A percentile compares a stretch with the other conserved stretches of the same genome.
phyloP scores from a whole-genome alignment of 1,140 invertebrate genomes.

The Prorops nasuta region DNA sequence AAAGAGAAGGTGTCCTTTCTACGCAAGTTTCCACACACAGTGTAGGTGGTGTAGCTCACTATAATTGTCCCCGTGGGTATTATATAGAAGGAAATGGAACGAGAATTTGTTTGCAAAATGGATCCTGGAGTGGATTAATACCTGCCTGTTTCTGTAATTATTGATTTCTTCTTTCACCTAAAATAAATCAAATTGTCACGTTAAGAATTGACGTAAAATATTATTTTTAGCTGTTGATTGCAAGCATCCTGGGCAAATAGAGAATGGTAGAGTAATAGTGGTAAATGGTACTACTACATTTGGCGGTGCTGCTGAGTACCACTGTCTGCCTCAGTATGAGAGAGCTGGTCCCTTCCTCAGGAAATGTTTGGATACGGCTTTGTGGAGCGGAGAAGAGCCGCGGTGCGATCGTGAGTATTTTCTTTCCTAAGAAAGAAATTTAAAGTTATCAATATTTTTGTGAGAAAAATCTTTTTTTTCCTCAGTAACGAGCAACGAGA shows the following conservation, averaged over 20 bases:
- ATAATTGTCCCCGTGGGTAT: conserved; percentile 79
- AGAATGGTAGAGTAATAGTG: conserved; percentile 83
- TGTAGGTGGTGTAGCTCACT: conserved; percentile 75
- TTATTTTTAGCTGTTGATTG: conserved; percentile 80
- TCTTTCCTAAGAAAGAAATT: not conserved
- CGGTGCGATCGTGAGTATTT: conserved; percentile 64
- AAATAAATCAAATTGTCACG: no score
- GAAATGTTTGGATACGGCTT: conserved; percentile 78
- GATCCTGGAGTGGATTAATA: conserved; percentile 76
- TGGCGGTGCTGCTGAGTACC: conserved; percentile 80
- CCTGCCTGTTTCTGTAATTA: conserved; percentile 80
- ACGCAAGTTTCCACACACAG: conserved; percentile 66
- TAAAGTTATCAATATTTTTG: no score
- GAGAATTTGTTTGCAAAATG: conserved; percentile 73
- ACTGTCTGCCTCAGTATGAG: conserved; percentile 82
- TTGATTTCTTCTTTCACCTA: no score
- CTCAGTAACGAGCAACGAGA: conserved; percentile 59
- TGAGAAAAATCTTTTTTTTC: conserved; percentile 22
- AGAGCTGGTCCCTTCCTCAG: conserved; percentile 77
- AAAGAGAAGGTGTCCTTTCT: conserved; percentile 59
- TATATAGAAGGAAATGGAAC: conserved; percentile 77
- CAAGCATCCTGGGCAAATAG: conserved; percentile 71
- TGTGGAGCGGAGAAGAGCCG: conserved; percentile 82
- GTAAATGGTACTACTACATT: conserved; percentile 81
- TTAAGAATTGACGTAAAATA: not conserved